Evolutionary conservation across 2,113 vertebrate genomes (phyloP), one percentile per base, ranked within the genome.

Genomic region (Toxotes jaculatrix): DNA sequence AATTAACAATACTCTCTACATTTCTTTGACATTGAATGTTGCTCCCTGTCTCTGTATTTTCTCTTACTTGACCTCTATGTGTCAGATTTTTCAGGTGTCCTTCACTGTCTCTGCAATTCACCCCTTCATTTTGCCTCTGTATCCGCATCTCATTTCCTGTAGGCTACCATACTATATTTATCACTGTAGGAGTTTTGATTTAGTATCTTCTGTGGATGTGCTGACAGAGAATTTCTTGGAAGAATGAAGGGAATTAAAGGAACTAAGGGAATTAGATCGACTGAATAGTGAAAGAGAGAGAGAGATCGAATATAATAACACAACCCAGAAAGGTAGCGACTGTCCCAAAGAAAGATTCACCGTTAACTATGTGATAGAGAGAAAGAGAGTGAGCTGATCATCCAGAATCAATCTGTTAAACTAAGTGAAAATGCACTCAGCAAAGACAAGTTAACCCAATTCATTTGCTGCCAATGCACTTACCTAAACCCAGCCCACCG

Each of bases 381-480:
- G 31, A 77, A 23, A 4, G 2, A 47, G 42, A 32, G 19, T 89
- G 57, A 65, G 76, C 66, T 78, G 80, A 88, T 88, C 66, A 78
- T 16, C 80, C 49, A 60, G 42, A 79, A 80, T 76, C 80, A 31
- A 90, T 89, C 64, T 83, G 77, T 90, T 85, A 80, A 83, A 86
- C 42, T 85, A 78, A 87, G 85, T 81, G 78, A 88, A 82, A 91
- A 88, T 72, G 83, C 78, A 87, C 83, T 92, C 77, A 77, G 84
- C 86, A 75, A 85, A 65, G 53, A 85, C 73, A 92, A 81, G 83
- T 90, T 91, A 90, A 89, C 90, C 88, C 88, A 92, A 90, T 88
- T 92, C 86, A 92, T 43, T 80, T 87, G 61, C 72, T 83, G 51
- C 86, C 55, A 78, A 42, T 83, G 51, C 40, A 82, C 66, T 78